These are phyloP conservation scores for Merops nubicus DNA, from an alignment of 2,113 vertebrate genomes.

Conservation along the genomic window DNA sequence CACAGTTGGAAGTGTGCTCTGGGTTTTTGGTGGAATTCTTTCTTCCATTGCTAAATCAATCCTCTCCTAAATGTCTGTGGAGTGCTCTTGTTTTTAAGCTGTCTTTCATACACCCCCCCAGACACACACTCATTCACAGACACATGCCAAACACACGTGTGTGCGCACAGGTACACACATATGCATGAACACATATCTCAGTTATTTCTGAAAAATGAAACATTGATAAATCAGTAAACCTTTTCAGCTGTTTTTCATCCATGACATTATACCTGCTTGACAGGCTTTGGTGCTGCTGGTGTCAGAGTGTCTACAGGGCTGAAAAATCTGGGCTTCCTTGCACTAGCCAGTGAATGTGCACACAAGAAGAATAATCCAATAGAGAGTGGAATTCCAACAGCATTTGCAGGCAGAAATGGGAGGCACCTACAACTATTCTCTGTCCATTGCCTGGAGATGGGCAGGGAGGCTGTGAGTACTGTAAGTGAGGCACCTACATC, in stretches of 20 bases:
- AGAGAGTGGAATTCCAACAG: neutral
- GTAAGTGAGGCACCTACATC: no score
- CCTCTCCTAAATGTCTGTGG: neutral
- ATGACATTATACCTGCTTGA: neutral
- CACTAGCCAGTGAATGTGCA: neutral
- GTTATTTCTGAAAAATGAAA: neutral
- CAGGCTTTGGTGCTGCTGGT: neutral
- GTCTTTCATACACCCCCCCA: neutral
- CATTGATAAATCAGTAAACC: neutral
- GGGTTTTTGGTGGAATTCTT: constrained; percentile 48
- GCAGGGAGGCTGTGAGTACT: no score
- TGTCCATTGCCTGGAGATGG: neutral
- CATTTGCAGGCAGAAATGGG: neutral
- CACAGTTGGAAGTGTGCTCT: constrained; percentile 55
- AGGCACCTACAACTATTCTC: neutral
- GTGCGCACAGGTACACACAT: neutral
- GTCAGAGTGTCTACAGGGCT: neutral
- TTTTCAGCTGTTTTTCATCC: neutral
- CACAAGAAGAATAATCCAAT: neutral
- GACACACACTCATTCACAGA: neutral
- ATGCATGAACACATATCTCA: neutral
- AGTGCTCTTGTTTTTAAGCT: neutral
- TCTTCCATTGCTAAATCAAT: constrained; percentile 30
- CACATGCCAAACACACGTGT: neutral
- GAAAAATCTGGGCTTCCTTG: neutral